Conservation (phyloP, 2,797 vertebrate genomes). For the Myotis daubentonii region DNA sequence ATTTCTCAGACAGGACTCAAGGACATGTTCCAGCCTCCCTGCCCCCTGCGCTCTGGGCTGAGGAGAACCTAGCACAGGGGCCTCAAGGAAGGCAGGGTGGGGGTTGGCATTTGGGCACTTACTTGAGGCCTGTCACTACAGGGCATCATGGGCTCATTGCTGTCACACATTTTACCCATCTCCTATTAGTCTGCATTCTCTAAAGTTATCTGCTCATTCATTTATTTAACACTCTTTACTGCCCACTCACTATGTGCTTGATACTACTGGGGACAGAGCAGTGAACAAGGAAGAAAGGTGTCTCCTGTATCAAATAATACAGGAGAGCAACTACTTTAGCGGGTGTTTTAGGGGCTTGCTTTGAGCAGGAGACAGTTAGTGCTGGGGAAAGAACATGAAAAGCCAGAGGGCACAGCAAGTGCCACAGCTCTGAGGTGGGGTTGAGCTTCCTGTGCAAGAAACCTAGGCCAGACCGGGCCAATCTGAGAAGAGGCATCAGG, state of each 20-base stretch:
- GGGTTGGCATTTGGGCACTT: not conserved
- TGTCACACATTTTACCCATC: not conserved
- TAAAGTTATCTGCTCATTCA: not conserved
- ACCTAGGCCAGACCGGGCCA: not conserved
- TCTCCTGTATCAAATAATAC: not conserved
- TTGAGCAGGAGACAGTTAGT: not conserved
- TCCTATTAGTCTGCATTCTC: not conserved
- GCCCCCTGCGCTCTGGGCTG: not conserved
- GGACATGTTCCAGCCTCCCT: not conserved
- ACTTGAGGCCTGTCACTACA: not conserved
- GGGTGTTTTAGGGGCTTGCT: not conserved
- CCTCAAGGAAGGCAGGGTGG: not conserved
- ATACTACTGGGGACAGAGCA: not conserved
- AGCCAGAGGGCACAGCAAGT: not conserved
- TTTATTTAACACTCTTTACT: not conserved
- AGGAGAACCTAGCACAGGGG: not conserved
- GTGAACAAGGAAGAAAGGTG: not conserved
- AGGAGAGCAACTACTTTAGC: not conserved
- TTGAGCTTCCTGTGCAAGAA: not conserved
- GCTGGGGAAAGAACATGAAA: not conserved
- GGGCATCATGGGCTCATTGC: not conserved
- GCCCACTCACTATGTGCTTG: not conserved
- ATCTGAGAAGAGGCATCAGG: not conserved
- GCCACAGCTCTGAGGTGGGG: not conserved
- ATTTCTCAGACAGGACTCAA: constrained; percentile 62